Evolutionary conservation across 2,888 invertebrate genomes (phyloP).

Genomic region (Drosophila testacea): DNA sequence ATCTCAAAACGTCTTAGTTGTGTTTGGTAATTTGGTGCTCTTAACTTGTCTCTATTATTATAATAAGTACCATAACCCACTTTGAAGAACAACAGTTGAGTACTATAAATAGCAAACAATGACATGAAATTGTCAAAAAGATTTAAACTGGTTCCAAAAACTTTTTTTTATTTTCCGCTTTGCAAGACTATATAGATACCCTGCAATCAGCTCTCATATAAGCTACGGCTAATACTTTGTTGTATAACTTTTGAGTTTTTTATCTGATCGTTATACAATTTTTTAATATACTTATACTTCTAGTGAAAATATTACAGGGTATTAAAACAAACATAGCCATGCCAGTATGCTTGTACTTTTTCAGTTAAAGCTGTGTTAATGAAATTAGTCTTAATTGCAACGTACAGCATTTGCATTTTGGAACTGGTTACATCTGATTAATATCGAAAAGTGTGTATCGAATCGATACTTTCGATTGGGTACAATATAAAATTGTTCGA

Average conservation of each 20-base stretch:
- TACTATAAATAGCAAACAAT: conserved; percentile 2
- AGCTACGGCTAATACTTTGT: background rate
- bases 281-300: background rate
- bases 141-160: conserved; percentile 5
- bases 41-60: background rate
- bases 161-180: background rate
- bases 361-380: too few species aligned
- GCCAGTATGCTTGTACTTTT: too few species aligned
- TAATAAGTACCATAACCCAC: background rate
- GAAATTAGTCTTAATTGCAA: too few species aligned
- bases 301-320: too few species aligned
- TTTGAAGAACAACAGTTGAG: background rate
- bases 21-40: background rate
- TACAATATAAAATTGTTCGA: too few species aligned
- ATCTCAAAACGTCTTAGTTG: background rate
- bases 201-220: background rate
- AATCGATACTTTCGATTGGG: too few species aligned
- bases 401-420: too few species aligned
- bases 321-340: too few species aligned
- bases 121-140: background rate
- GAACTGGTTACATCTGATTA: too few species aligned
- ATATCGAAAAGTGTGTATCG: too few species aligned
- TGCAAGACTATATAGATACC: background rate
- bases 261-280: background rate
- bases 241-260: background rate